Conservation (phyloP, 1,140 invertebrate genomes). For the Tenebrio molitor region DNA sequence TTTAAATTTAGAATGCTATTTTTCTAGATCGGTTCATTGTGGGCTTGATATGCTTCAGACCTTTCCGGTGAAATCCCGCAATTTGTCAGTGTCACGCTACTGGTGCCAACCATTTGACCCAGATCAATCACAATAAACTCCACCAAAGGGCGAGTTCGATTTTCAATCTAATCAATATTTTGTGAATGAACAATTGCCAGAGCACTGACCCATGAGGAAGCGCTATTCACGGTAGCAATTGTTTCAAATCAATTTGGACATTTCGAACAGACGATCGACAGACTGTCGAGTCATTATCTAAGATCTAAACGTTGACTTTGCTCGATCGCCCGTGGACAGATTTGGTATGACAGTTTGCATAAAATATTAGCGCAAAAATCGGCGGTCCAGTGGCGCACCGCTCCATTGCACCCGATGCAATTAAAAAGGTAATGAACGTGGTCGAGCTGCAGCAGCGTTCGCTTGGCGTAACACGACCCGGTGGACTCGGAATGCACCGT, state of each 20-base stretch:
- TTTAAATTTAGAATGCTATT: conserved; percentile 20
- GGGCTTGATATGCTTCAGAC: background rate
- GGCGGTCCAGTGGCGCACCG: too few species aligned
- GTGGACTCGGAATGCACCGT: too few species aligned
- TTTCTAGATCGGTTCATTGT: background rate
- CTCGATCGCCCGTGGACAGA: too few species aligned
- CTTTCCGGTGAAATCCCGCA: background rate
- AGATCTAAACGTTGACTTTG: too few species aligned
- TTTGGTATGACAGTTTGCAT: too few species aligned
- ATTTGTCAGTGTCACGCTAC: conserved; percentile 9
- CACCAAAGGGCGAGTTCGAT: conserved; percentile 11
- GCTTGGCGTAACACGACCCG: too few species aligned
- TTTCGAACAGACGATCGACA: background rate
- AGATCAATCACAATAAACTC: conserved; percentile 17
- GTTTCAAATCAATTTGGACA: conserved; percentile 17
- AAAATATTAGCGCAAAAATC: too few species aligned
- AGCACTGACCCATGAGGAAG: conserved; percentile 28
- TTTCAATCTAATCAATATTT: conserved; percentile 5
- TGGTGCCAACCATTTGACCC: conserved; percentile 8
- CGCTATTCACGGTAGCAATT: background rate
- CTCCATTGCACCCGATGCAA: too few species aligned
- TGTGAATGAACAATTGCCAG: conserved; percentile 22
- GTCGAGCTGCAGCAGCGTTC: too few species aligned
- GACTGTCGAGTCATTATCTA: too few species aligned
- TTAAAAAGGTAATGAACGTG: too few species aligned